These are phyloP conservation scores for Pseudomyrmex concolor DNA, from an alignment of 1,140 invertebrate species.

Conservation along the genomic window DNA sequence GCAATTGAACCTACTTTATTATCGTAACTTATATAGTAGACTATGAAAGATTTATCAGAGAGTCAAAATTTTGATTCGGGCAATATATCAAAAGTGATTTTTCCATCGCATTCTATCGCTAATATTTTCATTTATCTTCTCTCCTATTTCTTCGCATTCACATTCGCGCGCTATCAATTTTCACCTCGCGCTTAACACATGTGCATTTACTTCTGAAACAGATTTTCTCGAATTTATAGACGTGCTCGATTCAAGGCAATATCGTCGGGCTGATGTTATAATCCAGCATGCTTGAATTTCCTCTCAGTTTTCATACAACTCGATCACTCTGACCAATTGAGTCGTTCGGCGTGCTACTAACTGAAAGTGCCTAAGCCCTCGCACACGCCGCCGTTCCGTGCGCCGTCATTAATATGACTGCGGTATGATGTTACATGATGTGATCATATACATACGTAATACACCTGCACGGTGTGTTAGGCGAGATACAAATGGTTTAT, in stretches of 20 bases:
- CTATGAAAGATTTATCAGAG: too few relatives aligned
- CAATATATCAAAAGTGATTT: too few relatives aligned
- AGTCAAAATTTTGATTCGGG: too few relatives aligned
- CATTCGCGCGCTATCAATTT: too few relatives aligned
- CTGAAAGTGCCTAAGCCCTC: not conserved
- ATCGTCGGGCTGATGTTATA: not conserved
- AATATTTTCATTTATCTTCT: too few relatives aligned
- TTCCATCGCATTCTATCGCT: too few relatives aligned
- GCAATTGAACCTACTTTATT: too few relatives aligned
- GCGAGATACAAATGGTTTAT: conserved; percentile 33
- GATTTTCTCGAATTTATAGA: too few relatives aligned
- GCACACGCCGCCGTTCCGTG: not conserved
- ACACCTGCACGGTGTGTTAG: conserved; percentile 12
- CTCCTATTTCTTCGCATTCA: too few relatives aligned
- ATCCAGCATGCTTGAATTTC: not conserved
- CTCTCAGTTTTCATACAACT: not conserved
- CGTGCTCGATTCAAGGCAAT: not conserved
- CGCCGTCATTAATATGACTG: conserved; percentile 43
- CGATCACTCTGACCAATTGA: conserved; percentile 16
- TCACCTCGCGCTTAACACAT: too few relatives aligned
- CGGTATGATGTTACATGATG: conserved; percentile 35
- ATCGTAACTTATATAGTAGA: too few relatives aligned
- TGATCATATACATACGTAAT: conserved; percentile 47
- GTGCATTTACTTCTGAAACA: too few relatives aligned
- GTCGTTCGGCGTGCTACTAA: not conserved